Evolutionary conservation across 2,113 vertebrate genomes (phyloP).

Genomic region (Nasalis larvatus): DNA sequence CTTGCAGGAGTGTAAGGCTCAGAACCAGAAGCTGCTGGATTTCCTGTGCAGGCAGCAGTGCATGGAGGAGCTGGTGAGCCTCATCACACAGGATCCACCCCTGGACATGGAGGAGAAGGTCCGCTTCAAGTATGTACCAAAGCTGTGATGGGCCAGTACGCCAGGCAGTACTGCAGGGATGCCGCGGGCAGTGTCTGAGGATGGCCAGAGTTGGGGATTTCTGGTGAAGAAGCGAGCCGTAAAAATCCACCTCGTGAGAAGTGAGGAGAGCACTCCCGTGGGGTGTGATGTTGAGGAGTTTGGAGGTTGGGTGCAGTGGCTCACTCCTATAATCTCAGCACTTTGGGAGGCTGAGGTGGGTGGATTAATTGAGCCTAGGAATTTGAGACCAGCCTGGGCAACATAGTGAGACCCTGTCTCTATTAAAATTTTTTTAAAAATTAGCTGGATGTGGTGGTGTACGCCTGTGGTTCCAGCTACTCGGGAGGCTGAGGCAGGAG

Average conservation of each 20-base stretch:
- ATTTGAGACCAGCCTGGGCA: no score
- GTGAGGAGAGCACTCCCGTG: not conserved
- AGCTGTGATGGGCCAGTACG: not conserved
- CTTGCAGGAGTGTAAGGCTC: conserved; percentile 98
- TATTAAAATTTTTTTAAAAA: no score
- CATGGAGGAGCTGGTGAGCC: conserved; percentile 95
- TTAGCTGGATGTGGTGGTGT: no score
- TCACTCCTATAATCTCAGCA: no score
- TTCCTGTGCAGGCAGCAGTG: conserved; percentile 95
- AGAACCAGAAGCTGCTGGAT: conserved; percentile 94
- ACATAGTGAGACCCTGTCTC: no score
- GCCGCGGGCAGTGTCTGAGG: not conserved
- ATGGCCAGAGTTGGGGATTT: not conserved
- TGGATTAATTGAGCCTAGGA: no score
- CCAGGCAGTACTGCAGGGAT: not conserved
- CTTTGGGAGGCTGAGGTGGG: no score
- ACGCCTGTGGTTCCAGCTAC: no score
- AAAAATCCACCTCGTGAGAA: not conserved
- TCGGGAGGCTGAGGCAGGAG: no score
- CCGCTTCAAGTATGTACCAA: conserved; percentile 94
- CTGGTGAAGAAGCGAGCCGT: not conserved
- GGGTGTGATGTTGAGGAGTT: not conserved
- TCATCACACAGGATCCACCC: conserved; percentile 95
- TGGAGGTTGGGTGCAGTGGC: no score
- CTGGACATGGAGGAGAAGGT: conserved; percentile 95